Evolutionary conservation across 2,888 invertebrate species (phyloP).

Genomic region (Scaptomyza cyrtandrae): DNA sequence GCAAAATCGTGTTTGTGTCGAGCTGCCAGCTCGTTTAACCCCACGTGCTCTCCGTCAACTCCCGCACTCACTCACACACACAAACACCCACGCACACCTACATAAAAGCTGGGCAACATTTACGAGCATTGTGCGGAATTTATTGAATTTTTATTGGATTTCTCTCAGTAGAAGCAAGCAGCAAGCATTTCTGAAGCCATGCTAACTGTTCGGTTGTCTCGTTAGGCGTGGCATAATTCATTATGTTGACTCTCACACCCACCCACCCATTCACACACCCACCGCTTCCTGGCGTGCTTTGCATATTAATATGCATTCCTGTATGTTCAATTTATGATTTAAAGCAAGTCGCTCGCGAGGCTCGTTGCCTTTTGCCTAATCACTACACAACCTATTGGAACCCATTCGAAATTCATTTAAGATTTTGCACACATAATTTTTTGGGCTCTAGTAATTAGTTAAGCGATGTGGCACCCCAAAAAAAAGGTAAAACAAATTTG

Average conservation of each 20-base stretch:
- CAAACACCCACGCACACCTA: conserved; percentile 9
- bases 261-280: too few species aligned
- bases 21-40: conserved; percentile 52
- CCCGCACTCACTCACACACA: conserved; percentile 16
- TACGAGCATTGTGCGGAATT: conserved; percentile 74
- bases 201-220: conserved; percentile 70
- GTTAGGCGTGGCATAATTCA: conserved; percentile 80
- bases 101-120: conserved; percentile 47
- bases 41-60: conserved; percentile 46
- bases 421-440: conserved; percentile 5
- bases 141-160: conserved; percentile 82
- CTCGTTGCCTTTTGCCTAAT: conserved; percentile 52
- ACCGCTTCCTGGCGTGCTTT: conserved; percentile 63
- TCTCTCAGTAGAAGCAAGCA: conserved; percentile 33
- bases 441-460: conserved; percentile 34
- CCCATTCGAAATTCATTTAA: conserved; percentile 24
- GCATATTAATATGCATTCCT: conserved; percentile 79
- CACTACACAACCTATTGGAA: conserved; percentile 29
- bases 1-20: conserved; percentile 44
- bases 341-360: conserved; percentile 43
- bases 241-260: conserved; percentile 68
- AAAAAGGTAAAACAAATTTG: conserved; percentile 18
- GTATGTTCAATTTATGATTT: conserved; percentile 71
- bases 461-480: conserved; percentile 1
- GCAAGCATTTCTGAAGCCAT: conserved; percentile 47